Evolutionary conservation across 2,888 invertebrate species (phyloP), one percentile per base, ranked within the genome.

Genomic region (Dorcus parallelipipedus): DNA sequence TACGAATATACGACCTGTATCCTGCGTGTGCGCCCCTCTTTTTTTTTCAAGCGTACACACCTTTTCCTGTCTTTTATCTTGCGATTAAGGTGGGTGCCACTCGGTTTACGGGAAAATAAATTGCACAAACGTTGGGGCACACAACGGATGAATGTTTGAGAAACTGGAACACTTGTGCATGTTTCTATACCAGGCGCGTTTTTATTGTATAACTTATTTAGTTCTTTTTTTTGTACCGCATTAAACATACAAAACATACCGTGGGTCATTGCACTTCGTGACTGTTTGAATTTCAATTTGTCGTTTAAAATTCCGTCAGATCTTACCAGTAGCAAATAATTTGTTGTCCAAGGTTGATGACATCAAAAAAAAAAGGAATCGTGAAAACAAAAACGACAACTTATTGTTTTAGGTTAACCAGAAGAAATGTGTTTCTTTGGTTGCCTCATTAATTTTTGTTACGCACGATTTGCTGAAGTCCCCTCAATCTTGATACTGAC

Each of bases 61-160:
- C 50, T 50, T 50, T 50, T 50, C 50, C 50, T 50, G 50, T 50
- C 23, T 40, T 50, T 45, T 50, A 50, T 50, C 26, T 33, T 50
- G 50, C 40, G 50, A 39, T 38, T 38, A 38, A 50, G 40, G 50
- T 39, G 50, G 50, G 50, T 50, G 40, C 50, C 40, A 50, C 9
- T 17, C 50, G 14, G 38, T 50, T 50, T 39, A 50, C 40, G 39
- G 40, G 39, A 17, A 50, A 26, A 10, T 38, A 26, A 45, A 45
- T 45, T 45, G 45, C 45, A 45, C 45, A 45, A 45, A 20, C 45
- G 9, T 17, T 10, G 9, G 23, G 45, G 6, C 23, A 45, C 9
- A 20, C 45, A 45, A 50, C 39, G 20, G 38, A 39, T 39, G 10
- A 50, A 50, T 17, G 4, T 20, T 9, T 38, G 50, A 38, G 20